Conservation (phyloP, 2,113 vertebrate genomes). For the Zonotrichia leucophrys region DNA sequence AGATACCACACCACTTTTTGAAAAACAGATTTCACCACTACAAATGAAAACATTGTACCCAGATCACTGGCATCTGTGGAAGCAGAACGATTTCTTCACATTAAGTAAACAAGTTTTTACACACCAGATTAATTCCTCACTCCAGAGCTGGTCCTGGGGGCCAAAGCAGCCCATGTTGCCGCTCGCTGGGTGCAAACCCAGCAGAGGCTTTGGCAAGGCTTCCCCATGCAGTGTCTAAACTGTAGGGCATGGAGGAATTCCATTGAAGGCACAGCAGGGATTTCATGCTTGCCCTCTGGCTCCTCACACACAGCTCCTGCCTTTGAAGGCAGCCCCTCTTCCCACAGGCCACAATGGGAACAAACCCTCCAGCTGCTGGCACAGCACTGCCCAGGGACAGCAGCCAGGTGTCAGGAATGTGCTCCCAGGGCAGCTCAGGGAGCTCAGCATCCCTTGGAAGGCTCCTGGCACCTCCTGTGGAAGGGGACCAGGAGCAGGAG, state of each 20-base stretch:
- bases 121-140: fast-evolving
- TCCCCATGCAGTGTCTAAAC: neutral
- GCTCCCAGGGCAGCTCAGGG: neutral
- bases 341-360: neutral
- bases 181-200: fast-evolving
- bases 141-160: neutral
- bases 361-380: neutral
- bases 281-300: neutral
- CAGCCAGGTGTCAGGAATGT: neutral
- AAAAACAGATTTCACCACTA: neutral
- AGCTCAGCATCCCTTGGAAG: neutral
- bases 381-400: neutral
- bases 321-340: neutral
- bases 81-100: neutral
- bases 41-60: neutral
- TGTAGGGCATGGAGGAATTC: neutral
- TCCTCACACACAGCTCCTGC: neutral
- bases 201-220: neutral
- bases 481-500: neutral
- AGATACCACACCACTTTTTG: neutral
- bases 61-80: neutral
- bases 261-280: neutral
- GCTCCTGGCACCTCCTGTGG: neutral
- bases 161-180: neutral
- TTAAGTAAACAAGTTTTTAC: neutral